Evolutionary conservation across 1,140 invertebrate genomes (phyloP).

Genomic region (Alviniconcha marisindica): DNA sequence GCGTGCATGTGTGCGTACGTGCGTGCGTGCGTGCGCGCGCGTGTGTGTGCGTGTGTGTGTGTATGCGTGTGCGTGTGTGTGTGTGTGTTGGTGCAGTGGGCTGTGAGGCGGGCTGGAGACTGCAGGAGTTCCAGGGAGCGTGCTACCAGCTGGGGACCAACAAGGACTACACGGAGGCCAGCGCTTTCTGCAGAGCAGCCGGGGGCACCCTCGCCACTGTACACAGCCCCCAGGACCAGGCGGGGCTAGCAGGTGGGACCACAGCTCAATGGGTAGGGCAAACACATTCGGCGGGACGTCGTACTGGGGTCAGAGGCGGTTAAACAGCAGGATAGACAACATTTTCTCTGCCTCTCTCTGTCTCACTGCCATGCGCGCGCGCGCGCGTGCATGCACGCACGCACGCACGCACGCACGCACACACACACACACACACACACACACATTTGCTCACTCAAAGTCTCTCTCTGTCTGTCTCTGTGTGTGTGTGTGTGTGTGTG

Average conservation of each 20-base stretch:
- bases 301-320: no score
- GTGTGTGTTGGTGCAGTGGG: not conserved
- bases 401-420: not conserved
- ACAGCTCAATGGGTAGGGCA: no score
- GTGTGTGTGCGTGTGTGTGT: not conserved
- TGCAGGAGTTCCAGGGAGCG: not conserved
- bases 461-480: not conserved
- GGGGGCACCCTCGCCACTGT: slow-evolving; percentile 58
- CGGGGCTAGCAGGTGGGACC: slow-evolving; percentile 49
- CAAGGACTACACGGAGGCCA: slow-evolving; percentile 32
- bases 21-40: no score
- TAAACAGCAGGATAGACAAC: no score
- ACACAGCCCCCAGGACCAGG: slow-evolving; percentile 54
- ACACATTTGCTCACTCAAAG: not conserved
- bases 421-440: slow-evolving; percentile 10
- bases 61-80: not conserved
- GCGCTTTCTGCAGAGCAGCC: slow-evolving; percentile 48
- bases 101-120: not conserved
- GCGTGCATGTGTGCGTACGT: no score
- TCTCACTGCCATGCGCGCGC: no score
- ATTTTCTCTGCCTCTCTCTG: no score
- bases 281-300: no score
- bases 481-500: not conserved
- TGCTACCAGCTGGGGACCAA: slow-evolving; percentile 11
- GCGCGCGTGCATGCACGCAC: not conserved